phyloP scores from a whole-genome alignment of 2,888 invertebrate species.

The Lacanobia oleracea region DNA sequence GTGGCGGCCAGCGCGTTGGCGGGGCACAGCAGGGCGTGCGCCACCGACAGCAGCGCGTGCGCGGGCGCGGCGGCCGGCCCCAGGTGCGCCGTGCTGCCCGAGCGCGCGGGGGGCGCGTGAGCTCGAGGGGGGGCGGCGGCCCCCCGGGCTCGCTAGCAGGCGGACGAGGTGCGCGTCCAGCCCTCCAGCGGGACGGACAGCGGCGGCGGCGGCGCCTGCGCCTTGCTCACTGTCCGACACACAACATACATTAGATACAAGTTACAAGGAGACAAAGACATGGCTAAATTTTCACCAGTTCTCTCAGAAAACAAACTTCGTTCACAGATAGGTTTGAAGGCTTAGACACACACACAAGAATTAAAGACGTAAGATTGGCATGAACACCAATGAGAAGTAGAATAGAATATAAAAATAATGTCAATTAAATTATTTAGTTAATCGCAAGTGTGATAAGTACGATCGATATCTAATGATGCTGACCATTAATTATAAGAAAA shows the following conservation, averaged over 20 bases:
- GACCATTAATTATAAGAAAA: too few relatives aligned
- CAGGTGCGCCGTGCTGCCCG: constrained; percentile 78
- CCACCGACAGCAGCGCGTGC: constrained; percentile 75
- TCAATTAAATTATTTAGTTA: too few relatives aligned
- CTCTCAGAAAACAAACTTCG: constrained; percentile 48
- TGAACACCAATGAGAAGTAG: background rate
- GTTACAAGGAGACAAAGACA: background rate
- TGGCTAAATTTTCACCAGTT: constrained; percentile 30
- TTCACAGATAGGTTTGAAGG: constrained; percentile 39
- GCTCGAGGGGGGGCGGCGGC: constrained; percentile 72
- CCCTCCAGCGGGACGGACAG: constrained; percentile 89
- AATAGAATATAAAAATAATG: constrained; percentile 1
- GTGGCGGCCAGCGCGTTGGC: constrained; percentile 75
- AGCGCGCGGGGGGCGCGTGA: constrained; percentile 67
- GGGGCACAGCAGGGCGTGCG: constrained; percentile 82
- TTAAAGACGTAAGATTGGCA: background rate
- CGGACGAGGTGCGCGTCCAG: constrained; percentile 90
- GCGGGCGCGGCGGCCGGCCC: constrained; percentile 71
- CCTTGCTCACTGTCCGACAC: constrained; percentile 86
- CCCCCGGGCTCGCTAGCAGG: constrained; percentile 89
- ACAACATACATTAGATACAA: constrained; percentile 24
- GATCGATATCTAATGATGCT: background rate
- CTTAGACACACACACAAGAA: constrained; percentile 13
- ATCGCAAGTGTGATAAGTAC: background rate
- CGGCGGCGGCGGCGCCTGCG: constrained; percentile 92